A percentile compares a stretch with the other conserved stretches of the same genome.
phyloP scores from a whole-genome alignment of 2,888 invertebrate genomes.

The Cephus rjabovi region DNA sequence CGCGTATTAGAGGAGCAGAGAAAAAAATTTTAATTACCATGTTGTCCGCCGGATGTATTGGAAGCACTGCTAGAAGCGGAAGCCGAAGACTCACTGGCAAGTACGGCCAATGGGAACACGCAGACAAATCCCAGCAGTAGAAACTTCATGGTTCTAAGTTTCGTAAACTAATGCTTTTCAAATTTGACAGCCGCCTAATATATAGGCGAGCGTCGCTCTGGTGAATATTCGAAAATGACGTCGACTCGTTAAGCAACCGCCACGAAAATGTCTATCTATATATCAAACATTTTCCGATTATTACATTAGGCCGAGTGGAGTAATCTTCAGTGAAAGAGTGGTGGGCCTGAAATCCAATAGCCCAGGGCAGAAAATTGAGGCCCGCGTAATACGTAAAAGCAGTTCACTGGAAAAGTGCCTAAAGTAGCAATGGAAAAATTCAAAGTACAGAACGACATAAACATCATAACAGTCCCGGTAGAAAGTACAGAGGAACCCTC shows the following conservation, averaged over 20 bases:
- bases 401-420: too few species aligned
- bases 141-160: neutral
- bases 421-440: too few species aligned
- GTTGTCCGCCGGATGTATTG: neutral
- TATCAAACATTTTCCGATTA: too few species aligned
- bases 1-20: neutral
- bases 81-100: neutral
- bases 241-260: neutral
- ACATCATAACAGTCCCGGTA: too few species aligned
- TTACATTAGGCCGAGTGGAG: too few species aligned
- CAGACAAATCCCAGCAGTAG: neutral
- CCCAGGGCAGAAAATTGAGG: too few species aligned
- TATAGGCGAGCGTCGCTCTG: neutral
- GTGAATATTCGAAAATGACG: neutral
- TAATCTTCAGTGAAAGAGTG: too few species aligned
- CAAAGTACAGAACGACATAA: too few species aligned
- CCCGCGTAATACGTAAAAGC: too few species aligned
- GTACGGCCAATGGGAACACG: neutral
- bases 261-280: neutral
- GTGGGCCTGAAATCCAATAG: too few species aligned
- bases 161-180: constrained; percentile 1
- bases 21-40: neutral
- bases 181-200: neutral
- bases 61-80: neutral
- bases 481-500: too few species aligned